These are phyloP conservation scores for Teleopsis dalmanni DNA, from an alignment of 1,140 invertebrate species.

Conservation along the genomic window DNA sequence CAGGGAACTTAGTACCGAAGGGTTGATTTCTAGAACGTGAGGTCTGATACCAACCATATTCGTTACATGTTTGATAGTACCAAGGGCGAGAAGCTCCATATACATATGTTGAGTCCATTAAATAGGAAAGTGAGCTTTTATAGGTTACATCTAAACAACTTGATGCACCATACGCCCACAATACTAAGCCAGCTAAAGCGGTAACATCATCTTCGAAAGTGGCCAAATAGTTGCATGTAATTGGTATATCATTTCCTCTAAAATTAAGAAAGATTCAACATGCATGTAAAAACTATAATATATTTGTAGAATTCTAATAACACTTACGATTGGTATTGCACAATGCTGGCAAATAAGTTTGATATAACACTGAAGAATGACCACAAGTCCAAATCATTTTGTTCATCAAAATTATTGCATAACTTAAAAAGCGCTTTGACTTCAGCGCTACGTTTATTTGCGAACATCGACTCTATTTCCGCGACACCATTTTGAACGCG, in stretches of 20 bases:
- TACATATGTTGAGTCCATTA: conserved; percentile 16
- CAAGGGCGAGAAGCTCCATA: conserved; percentile 51
- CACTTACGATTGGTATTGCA: conserved; percentile 30
- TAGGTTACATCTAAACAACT: conserved; percentile 29
- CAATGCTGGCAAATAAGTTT: conserved; percentile 30
- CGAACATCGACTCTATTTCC: conserved; percentile 43
- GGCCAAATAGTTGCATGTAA: conserved; percentile 23
- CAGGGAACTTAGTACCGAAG: conserved; percentile 55
- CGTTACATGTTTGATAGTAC: conserved; percentile 76
- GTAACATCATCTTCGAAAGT: conserved; percentile 22
- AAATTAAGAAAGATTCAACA: not conserved
- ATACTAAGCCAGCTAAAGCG: conserved; percentile 31
- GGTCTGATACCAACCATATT: conserved; percentile 77
- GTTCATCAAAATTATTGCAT: conserved; percentile 32
- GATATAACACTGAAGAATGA: conserved; percentile 31
- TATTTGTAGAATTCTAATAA: not conserved
- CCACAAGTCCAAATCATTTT: conserved; percentile 37
- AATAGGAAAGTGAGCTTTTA: conserved; percentile 21
- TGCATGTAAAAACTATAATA: not conserved
- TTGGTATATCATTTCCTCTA: conserved; percentile 23
- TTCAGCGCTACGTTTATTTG: conserved; percentile 21
- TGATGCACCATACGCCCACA: conserved; percentile 16
- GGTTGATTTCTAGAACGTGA: conserved; percentile 55
- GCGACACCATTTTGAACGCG: conserved; percentile 50
- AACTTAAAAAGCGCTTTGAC: conserved; percentile 40